Percentiles rank a stretch among this genome's conserved stretches.
Conservation (phyloP, 2,797 vertebrate genomes). For the Morus bassanus region DNA sequence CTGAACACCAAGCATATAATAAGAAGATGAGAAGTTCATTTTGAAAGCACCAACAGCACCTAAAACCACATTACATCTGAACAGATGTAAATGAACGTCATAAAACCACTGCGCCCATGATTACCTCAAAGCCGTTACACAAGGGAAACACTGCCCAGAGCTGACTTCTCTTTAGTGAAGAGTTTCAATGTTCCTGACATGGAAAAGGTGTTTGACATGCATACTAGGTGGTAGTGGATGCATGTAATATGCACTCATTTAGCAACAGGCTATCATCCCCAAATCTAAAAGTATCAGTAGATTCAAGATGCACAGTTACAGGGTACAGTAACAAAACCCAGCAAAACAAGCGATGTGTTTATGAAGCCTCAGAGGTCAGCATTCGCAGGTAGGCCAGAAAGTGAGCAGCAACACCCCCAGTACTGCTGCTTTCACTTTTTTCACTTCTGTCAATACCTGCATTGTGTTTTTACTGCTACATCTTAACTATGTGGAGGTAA, state of each 20-base stretch:
- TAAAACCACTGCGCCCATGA: background rate
- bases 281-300: background rate
- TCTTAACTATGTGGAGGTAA: background rate
- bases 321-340: background rate
- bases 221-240: background rate
- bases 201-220: background rate
- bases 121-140: background rate
- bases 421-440: background rate
- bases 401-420: background rate
- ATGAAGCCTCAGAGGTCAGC: background rate
- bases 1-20: background rate
- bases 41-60: background rate
- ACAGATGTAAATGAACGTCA: background rate
- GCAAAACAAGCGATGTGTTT: background rate
- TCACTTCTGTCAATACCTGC: background rate
- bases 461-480: background rate
- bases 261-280: background rate
- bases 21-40: background rate
- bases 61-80: background rate
- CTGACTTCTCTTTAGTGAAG: background rate
- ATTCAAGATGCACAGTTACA: background rate
- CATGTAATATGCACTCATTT: background rate
- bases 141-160: rapidly evolving
- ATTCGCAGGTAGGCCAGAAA: background rate
- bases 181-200: background rate